These are phyloP conservation scores for Acleris holmiana DNA, from an alignment of 2,888 invertebrate genomes.

Conservation along the genomic window DNA sequence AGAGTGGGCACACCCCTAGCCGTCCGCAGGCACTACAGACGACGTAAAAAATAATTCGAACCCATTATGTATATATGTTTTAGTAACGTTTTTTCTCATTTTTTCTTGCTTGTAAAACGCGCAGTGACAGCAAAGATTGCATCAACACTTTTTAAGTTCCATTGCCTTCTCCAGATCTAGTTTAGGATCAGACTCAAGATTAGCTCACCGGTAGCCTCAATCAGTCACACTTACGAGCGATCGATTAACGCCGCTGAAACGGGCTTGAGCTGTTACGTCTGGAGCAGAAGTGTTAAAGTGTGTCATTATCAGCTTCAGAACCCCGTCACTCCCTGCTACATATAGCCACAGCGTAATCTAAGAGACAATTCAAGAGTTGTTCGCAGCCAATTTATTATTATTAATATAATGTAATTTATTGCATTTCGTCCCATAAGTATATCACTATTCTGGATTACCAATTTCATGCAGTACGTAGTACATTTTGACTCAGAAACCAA, in stretches of 20 bases:
- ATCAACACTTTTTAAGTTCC: too few species aligned
- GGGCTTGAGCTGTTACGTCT: neutral
- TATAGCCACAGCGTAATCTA: too few species aligned
- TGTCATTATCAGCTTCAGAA: neutral
- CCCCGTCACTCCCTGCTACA: too few species aligned
- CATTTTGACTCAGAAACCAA: too few species aligned
- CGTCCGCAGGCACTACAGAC: slow-evolving; percentile 7
- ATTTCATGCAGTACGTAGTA: too few species aligned
- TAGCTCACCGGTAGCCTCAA: slow-evolving; percentile 18
- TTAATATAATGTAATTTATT: too few species aligned
- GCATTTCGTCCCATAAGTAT: too few species aligned
- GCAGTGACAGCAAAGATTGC: too few species aligned
- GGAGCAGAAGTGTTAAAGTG: neutral
- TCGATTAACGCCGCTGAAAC: slow-evolving; percentile 4
- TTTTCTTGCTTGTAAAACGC: too few species aligned
- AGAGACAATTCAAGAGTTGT: too few species aligned
- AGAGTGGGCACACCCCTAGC: slow-evolving; percentile 38
- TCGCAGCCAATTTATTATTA: too few species aligned
- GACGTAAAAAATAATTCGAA: neutral
- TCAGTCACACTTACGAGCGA: slow-evolving; percentile 30
- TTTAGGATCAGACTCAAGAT: slow-evolving; percentile 7
- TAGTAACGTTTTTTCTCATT: neutral
- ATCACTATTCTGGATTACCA: too few species aligned
- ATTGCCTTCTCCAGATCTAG: neutral
- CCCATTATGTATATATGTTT: neutral